Base-by-base conservation (phyloP, 2,797 vertebrate genomes). In the Ceryle rudis region DNA sequence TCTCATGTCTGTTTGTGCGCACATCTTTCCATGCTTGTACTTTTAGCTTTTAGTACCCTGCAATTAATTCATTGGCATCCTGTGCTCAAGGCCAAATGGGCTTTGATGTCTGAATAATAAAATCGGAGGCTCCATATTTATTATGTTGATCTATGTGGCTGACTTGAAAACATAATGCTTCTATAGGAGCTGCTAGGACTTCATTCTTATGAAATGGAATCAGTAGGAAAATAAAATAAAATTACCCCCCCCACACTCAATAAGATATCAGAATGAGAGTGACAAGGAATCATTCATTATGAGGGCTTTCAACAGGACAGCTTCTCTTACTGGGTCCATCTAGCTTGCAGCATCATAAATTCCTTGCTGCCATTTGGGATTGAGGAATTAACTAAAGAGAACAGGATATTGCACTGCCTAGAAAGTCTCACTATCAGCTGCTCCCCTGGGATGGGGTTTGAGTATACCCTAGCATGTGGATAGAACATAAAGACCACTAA, bases 321-420 rank as follows among this genome's bases (percentile, higher is more conserved):
- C 7, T 72, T 33, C n/a, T 80, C 33, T 47, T 69, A 19, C 13
- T 47, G 21, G 7, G 6, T 75, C 69, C 3, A 0, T 47, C 44
- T n/a, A 9, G 9, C 14, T 19, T 26, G 15, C 10, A 37, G 8
- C 5, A 28, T n/a, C 26, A 21, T 1, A 0, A 28, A 35, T 9
- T 54, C 77, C 31, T 4, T 28, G n/a, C 23, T 74, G 22, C 41
- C 10, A 8, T 61, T 61, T 44, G n/a, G 21, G 18, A 82, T 7
- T 75, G 41, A 80, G 22, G 31, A 35, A 35, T 39, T 47, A 14
- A 35, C 28, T 39, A 19, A 61, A n/a, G 12, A 26, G 22, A 42
- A 23, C 8, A 67, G 26, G 22, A 3, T 52, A 28, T 23, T 71
- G 14, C 41, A 69, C 21, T 29, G 19, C 51, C 35, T 51, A 29